Evolutionary conservation across 2,113 vertebrate genomes (phyloP).

Genomic region (mouse (Mus musculus)): GRCm39 chr5:58242001-58242500

Average conservation of each 20-base stretch:
- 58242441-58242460: slow-evolving; percentile 51
- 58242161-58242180: neutral
- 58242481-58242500: slow-evolving; percentile 58
- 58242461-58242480: slow-evolving; percentile 63
- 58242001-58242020: slow-evolving; percentile 26
- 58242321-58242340: slow-evolving; percentile 78
- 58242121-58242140: neutral
- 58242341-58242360: slow-evolving; percentile 75
- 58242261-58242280: slow-evolving; percentile 57
- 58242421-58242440: neutral
- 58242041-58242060: neutral
- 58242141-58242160: neutral
- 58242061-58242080: neutral
- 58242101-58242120: neutral
- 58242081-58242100: neutral
- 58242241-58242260: slow-evolving; percentile 58
- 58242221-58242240: slow-evolving; percentile 62
- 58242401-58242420: neutral
- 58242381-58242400: slow-evolving; percentile 70
- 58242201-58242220: slow-evolving; percentile 36
- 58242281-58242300: slow-evolving; percentile 75
- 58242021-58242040: neutral
- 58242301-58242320: slow-evolving; percentile 74
- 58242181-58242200: slow-evolving; percentile 4
- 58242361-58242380: slow-evolving; percentile 72